Evolutionary conservation across 2,113 vertebrate species (phyloP).

Genomic region (Xiphorhynchus elegans): DNA sequence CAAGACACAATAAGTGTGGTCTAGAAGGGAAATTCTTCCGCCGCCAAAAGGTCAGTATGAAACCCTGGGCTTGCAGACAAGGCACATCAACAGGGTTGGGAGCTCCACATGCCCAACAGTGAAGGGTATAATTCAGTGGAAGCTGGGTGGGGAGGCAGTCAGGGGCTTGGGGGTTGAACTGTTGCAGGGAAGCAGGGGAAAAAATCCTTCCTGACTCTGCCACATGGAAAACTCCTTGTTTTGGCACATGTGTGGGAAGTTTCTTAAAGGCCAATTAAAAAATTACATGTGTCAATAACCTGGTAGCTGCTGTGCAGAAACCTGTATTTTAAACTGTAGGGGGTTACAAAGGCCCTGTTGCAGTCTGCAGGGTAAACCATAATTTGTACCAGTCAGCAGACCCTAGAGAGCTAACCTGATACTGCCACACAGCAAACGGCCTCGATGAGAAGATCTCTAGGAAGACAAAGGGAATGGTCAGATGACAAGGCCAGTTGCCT

Average conservation of each 20-base stretch:
- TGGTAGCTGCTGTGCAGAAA: neutral
- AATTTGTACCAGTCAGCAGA: neutral
- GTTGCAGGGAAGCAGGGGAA: accelerated
- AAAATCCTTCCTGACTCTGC: neutral
- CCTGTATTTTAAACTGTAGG: neutral
- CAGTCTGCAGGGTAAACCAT: neutral
- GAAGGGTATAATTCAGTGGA: neutral
- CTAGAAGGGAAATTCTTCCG: neutral
- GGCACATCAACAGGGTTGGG: accelerated
- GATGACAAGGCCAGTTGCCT: neutral
- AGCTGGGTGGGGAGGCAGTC: neutral
- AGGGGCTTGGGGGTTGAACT: neutral
- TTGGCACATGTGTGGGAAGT: neutral
- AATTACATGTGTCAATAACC: neutral
- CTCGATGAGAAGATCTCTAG: accelerated
- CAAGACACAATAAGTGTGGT: neutral
- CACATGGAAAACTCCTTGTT: neutral
- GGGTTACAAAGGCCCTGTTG: neutral
- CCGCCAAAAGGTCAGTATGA: neutral
- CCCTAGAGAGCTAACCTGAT: neutral
- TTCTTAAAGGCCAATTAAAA: slow-evolving; percentile 4
- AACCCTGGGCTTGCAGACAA: neutral
- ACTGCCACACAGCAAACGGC: accelerated
- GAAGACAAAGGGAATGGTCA: neutral
- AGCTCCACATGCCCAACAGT: accelerated